These are phyloP conservation scores for Liodrosophila aerea DNA, from an alignment of 2,888 invertebrate species.

Conservation along the genomic window DNA sequence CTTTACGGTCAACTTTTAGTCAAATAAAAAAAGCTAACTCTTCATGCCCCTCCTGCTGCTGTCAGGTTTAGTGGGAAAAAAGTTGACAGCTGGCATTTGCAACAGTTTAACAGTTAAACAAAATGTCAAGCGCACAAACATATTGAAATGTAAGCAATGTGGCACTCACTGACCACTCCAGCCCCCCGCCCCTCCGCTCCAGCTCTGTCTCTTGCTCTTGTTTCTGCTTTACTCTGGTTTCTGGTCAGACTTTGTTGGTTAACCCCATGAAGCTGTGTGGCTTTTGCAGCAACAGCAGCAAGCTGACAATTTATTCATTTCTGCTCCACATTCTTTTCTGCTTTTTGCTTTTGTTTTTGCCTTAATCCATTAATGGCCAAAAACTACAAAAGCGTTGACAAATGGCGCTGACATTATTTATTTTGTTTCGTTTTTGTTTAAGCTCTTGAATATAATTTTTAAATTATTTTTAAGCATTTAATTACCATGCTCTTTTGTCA, in stretches of 20 bases:
- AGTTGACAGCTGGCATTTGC: constrained; percentile 73
- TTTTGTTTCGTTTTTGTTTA: neutral
- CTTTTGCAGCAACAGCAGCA: constrained; percentile 30
- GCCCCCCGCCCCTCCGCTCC: neutral
- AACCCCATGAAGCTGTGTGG: constrained; percentile 40
- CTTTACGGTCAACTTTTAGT: constrained; percentile 36
- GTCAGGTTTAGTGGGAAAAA: constrained; percentile 28
- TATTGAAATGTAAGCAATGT: constrained; percentile 72
- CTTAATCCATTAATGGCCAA: constrained; percentile 59
- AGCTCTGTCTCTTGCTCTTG: neutral
- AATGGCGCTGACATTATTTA: constrained; percentile 37
- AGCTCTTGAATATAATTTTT: neutral
- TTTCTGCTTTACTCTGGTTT: constrained; percentile 11
- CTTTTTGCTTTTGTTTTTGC: constrained; percentile 11
- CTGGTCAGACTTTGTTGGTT: constrained; percentile 45
- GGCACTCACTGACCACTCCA: constrained; percentile 11
- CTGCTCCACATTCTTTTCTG: constrained; percentile 30
- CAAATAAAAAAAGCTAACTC: neutral
- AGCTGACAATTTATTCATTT: constrained; percentile 74
- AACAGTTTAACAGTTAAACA: constrained; percentile 65
- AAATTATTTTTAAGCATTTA: neutral
- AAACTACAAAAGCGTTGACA: constrained; percentile 55
- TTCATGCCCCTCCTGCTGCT: neutral
- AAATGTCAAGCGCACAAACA: constrained; percentile 67
- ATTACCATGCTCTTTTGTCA: too few species aligned